phyloP scores from a whole-genome alignment of 2,888 invertebrate genomes.

The Calephelis perditalis region DNA sequence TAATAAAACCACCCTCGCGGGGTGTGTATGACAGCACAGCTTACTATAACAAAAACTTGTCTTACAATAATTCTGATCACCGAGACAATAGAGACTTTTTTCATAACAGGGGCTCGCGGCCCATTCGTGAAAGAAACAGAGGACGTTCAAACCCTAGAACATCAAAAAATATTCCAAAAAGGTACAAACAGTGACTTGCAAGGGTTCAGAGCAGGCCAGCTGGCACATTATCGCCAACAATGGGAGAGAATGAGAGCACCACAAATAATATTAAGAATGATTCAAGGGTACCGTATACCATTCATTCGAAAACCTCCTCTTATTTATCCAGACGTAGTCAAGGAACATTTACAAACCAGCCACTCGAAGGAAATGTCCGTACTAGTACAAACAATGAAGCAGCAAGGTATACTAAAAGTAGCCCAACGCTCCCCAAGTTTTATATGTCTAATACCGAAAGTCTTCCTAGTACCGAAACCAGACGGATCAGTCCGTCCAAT shows the following conservation, averaged over 20 bases:
- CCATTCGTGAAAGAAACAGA: conserved; percentile 8
- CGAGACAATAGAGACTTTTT: not conserved
- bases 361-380: conserved; percentile 21
- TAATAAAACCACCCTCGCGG: conserved; percentile 14
- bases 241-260: conserved; percentile 23
- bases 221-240: conserved; percentile 16
- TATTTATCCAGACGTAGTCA: not conserved
- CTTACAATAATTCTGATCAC: not conserved
- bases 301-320: conserved; percentile 6
- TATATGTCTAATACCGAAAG: too few relatives aligned
- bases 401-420: conserved; percentile 5
- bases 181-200: conserved; percentile 16
- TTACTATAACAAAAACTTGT: not conserved
- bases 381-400: conserved; percentile 21
- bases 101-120: conserved; percentile 11
- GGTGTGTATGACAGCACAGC: conserved; percentile 8
- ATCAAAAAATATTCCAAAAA: not conserved
- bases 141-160: not conserved
- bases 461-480: conserved; percentile 33
- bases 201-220: not conserved
- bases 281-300: conserved; percentile 25
- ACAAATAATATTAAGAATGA: conserved; percentile 22
- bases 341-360: conserved; percentile 4
- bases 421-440: conserved; percentile 29
- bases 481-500: conserved; percentile 31